Percentiles rank a stretch among this genome's conserved stretches.
Conservation (phyloP, 2,797 vertebrate genomes). For the Acrossocheilus fasciatus region DNA sequence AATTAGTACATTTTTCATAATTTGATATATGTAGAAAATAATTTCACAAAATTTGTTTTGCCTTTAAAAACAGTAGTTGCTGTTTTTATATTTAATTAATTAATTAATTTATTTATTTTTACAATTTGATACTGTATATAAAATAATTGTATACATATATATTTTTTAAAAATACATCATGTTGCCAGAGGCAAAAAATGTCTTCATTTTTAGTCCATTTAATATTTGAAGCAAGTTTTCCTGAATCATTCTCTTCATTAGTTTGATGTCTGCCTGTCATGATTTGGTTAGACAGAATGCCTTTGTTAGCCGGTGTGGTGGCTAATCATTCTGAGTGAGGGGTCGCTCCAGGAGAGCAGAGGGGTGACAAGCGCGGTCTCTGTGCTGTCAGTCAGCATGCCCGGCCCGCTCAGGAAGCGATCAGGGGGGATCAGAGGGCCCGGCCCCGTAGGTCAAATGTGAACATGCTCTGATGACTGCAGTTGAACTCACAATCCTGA, state of each 20-base stretch:
- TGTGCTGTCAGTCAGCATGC: conserved; percentile 64
- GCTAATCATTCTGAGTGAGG: conserved; percentile 60
- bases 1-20: not conserved
- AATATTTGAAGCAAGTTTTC: conserved; percentile 2
- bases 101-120: not conserved
- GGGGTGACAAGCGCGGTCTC: conserved; percentile 69
- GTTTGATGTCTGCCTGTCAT: conserved; percentile 39
- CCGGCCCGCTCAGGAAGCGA: conserved; percentile 64
- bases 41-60: not conserved
- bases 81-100: not conserved
- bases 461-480: conserved; percentile 64
- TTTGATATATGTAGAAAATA: not conserved
- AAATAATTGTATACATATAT: not conserved
- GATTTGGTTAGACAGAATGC: conserved; percentile 54
- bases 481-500: conserved; percentile 61
- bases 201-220: not conserved
- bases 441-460: conserved; percentile 74
- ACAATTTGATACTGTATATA: not conserved
- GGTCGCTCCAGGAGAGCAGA: conserved; percentile 57
- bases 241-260: conserved; percentile 9
- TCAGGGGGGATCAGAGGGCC: conserved; percentile 67
- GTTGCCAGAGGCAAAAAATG: not conserved
- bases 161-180: too few species aligned
- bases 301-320: conserved; percentile 58
- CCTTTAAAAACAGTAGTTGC: not conserved